Evolutionary conservation across 2,113 vertebrate species (phyloP).

Genomic region (Anolis sagrei): DNA sequence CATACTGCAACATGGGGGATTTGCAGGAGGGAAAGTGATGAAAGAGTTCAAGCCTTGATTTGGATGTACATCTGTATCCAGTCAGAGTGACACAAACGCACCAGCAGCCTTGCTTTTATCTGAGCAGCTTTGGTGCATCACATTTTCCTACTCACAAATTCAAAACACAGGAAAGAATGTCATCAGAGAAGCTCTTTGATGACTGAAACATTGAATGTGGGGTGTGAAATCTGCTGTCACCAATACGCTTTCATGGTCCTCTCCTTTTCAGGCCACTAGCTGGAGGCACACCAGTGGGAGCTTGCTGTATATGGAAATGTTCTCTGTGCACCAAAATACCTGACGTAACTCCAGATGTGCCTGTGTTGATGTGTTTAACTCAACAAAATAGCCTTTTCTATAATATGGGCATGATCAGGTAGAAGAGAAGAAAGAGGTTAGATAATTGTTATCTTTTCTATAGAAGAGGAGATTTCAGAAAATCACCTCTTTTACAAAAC

Average conservation of each 20-base stretch:
- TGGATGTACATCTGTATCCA: neutral
- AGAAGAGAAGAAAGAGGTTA: neutral
- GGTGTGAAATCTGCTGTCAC: neutral
- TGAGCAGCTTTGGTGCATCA: neutral
- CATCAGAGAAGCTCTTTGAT: neutral
- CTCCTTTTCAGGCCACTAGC: neutral
- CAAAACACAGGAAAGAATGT: neutral
- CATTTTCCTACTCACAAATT: neutral
- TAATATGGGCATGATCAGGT: neutral
- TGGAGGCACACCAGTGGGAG: neutral
- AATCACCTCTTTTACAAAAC: no score
- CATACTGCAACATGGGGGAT: no score
- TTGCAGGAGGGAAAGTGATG: no score
- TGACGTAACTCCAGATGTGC: neutral
- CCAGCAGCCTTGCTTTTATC: neutral
- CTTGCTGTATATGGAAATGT: neutral
- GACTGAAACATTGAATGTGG: neutral
- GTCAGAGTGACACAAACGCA: neutral
- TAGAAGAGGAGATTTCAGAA: neutral
- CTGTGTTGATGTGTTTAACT: neutral
- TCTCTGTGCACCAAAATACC: neutral
- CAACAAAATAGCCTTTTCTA: neutral
- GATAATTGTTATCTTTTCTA: neutral
- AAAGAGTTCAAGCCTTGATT: neutral
- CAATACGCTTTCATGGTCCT: neutral